These are phyloP conservation scores for Macquaria ambigua DNA, from an alignment of 2,113 vertebrate species.

Conservation along the genomic window DNA sequence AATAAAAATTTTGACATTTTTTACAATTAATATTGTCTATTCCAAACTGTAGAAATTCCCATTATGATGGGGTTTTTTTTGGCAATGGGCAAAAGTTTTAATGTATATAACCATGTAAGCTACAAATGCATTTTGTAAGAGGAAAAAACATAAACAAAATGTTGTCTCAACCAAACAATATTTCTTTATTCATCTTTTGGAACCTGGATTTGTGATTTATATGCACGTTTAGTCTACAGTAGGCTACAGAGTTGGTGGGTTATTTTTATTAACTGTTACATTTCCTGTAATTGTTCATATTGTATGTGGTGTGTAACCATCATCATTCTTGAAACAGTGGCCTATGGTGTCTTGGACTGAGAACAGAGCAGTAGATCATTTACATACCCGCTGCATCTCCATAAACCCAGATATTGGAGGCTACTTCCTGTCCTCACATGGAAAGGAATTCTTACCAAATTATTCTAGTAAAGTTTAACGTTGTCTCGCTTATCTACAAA, in stretches of 20 bases:
- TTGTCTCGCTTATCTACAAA: fast-evolving
- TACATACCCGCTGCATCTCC: neutral
- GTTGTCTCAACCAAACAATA: neutral
- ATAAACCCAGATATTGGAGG: neutral
- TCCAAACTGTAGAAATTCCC: neutral
- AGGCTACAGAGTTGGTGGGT: neutral
- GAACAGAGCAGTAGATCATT: neutral
- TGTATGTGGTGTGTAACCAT: neutral
- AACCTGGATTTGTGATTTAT: neutral
- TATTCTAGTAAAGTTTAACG: fast-evolving
- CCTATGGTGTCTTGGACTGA: neutral
- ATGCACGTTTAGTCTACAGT: neutral
- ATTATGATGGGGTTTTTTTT: neutral
- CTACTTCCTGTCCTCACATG: neutral
- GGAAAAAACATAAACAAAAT: neutral
- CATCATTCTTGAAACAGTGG: neutral
- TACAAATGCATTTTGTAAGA: neutral
- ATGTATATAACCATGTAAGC: neutral
- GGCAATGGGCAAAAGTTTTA: neutral
- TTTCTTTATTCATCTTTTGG: neutral
- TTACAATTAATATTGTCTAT: neutral
- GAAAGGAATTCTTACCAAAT: neutral
- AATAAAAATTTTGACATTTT: too few relatives aligned
- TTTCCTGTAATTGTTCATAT: neutral
- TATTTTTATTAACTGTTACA: neutral